Evolutionary conservation across 2,888 invertebrate genomes (phyloP), one percentile per base, ranked within the genome.

Genomic region (Plusia festucae): DNA sequence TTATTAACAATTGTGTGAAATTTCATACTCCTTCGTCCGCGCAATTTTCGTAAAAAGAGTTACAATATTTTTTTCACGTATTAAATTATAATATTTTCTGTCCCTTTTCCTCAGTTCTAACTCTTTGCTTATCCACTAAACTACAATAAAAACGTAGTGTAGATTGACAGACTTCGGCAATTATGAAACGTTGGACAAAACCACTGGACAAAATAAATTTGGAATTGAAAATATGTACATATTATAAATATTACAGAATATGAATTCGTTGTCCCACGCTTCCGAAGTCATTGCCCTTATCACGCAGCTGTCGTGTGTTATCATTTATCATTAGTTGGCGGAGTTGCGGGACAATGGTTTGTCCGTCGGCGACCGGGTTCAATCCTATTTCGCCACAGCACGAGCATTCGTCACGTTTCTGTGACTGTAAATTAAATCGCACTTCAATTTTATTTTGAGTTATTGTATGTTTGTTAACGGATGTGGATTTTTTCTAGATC

Each of bases 221-320:
- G n/a, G n/a, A n/a, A n/a, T n/a, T n/a, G n/a, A n/a, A n/a, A n/a
- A n/a, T n/a, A n/a, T n/a, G n/a, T n/a, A n/a, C 8, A 15, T 20
- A 22, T 32, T 46, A 55, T 59, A 40, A 59, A 63, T 63, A 65
- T 24, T 22, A 32, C 57, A 6, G 13, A 57, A 62, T 66, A 56
- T 13, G 53, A 53, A 65, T 51, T 53, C 56, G 52, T 53, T 63
- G 60, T 73, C 57, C 59, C 65, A 49, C 58, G 65, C 58, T 69
- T 66, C 60, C 57, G 67, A 68, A 55, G 74, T 73, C 70, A 67
- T 46, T 53, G 68, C 8, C 65, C 65, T 80, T 76, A 72, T 76
- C 74, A 55, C 18, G 60, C 68, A 59, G 73, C 60, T 71, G 72
- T 70, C 44, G 62, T 22, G 65, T 46, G 62, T 70, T 80, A 78